These are phyloP conservation scores for Habrosyne pyritoides DNA, from an alignment of 2,888 invertebrate genomes.

Conservation along the genomic window DNA sequence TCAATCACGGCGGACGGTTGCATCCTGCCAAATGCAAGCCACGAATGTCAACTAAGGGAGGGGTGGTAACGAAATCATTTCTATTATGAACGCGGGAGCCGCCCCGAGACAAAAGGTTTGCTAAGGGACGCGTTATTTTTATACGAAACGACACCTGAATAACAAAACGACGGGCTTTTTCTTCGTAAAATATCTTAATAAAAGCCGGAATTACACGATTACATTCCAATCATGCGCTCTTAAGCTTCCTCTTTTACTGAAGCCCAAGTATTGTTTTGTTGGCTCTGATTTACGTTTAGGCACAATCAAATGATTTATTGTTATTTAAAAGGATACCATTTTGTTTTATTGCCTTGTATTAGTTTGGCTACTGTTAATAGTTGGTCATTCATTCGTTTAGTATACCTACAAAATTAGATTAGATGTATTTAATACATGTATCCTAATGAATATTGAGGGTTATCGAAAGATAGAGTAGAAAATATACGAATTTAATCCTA, in stretches of 20 bases:
- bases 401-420: no score
- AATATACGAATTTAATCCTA: no score
- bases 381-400: neutral
- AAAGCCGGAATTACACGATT: slow-evolving; percentile 70
- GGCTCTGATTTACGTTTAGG: slow-evolving; percentile 63
- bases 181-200: slow-evolving; percentile 79
- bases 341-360: slow-evolving; percentile 40
- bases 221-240: slow-evolving; percentile 76
- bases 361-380: neutral
- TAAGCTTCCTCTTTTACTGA: slow-evolving; percentile 67
- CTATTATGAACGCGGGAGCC: slow-evolving; percentile 57
- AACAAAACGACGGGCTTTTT: slow-evolving; percentile 67
- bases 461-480: neutral
- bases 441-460: neutral
- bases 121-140: slow-evolving; percentile 79
- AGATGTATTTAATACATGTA: neutral
- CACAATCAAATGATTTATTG: slow-evolving; percentile 60
- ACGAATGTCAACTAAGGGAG: slow-evolving; percentile 76
- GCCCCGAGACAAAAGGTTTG: slow-evolving; percentile 74
- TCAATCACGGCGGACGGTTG: slow-evolving; percentile 75
- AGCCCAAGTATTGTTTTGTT: slow-evolving; percentile 59
- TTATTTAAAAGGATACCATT: slow-evolving; percentile 63
- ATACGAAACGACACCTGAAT: slow-evolving; percentile 74
- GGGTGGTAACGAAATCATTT: slow-evolving; percentile 63
- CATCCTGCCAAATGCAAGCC: slow-evolving; percentile 75